A percentile compares a stretch with the other conserved stretches of the same genome.
phyloP scores from a whole-genome alignment of 2,797 vertebrate species.

The Potorous gilbertii region DNA sequence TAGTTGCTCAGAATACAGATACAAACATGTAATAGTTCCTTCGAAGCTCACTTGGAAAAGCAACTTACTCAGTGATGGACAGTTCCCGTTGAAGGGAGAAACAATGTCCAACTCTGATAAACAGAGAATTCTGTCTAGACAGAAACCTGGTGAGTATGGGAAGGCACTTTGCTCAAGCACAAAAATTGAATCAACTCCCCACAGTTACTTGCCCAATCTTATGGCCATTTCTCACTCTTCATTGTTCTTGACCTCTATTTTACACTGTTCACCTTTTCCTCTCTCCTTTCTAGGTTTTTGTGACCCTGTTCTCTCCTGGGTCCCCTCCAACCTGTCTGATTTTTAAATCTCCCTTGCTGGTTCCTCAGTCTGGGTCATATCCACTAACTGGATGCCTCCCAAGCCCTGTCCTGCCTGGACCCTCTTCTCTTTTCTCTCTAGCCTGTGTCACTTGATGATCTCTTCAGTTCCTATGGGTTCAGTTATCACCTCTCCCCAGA shows the following conservation, averaged over 20 bases:
- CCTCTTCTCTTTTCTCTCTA: not conserved
- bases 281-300: not conserved
- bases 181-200: not conserved
- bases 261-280: not conserved
- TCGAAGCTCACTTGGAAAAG: not conserved
- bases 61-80: not conserved
- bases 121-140: not conserved
- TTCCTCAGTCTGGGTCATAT: not conserved
- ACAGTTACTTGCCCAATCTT: not conserved
- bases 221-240: not conserved
- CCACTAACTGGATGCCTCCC: not conserved
- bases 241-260: not conserved
- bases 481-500: not conserved
- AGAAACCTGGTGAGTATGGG: not conserved
- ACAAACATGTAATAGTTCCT: not conserved
- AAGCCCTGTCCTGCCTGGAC: not conserved
- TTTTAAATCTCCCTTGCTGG: not conserved
- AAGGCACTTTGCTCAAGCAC: not conserved
- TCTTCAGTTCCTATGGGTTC: not conserved
- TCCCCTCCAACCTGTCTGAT: not conserved
- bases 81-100: not conserved
- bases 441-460: not conserved
- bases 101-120: not conserved
- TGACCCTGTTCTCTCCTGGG: not conserved
- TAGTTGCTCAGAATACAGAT: not conserved